phyloP scores from a whole-genome alignment of 2,888 invertebrate species.

The Psococerastis gibbosa region DNA sequence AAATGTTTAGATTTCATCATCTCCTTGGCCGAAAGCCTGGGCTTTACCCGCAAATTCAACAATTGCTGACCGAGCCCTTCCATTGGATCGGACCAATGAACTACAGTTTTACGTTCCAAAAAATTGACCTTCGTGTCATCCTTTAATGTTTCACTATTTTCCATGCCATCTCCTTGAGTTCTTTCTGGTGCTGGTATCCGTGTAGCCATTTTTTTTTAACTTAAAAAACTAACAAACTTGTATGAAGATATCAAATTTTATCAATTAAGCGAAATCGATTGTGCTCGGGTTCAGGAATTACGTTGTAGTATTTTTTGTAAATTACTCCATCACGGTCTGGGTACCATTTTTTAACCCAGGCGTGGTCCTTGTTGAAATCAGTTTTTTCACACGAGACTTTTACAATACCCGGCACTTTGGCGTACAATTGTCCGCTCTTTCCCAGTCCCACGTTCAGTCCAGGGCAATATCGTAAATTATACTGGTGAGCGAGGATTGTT shows the following conservation, averaged over 20 bases:
- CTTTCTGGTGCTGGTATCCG: conserved; percentile 23
- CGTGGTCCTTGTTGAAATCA: conserved; percentile 58
- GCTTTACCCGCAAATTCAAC: too few relatives aligned
- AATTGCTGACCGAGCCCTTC: too few relatives aligned
- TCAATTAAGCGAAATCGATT: conserved; percentile 58
- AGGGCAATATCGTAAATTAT: conserved; percentile 53
- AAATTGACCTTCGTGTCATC: too few relatives aligned
- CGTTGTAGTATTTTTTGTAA: conserved; percentile 70
- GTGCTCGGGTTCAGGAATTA: conserved; percentile 60
- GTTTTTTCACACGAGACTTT: conserved; percentile 63
- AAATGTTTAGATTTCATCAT: too few relatives aligned
- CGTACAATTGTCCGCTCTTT: conserved; percentile 57
- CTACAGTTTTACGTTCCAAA: too few relatives aligned
- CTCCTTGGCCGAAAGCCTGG: too few relatives aligned
- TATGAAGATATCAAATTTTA: conserved; percentile 31
- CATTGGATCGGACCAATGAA: too few relatives aligned
- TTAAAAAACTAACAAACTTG: too few relatives aligned
- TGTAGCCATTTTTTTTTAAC: too few relatives aligned
- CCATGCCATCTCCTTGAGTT: conserved; percentile 66
- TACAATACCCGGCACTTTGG: conserved; percentile 60
- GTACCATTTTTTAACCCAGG: conserved; percentile 48
- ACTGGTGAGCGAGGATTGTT: conserved; percentile 48
- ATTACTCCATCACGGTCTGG: conserved; percentile 42
- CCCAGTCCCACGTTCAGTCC: conserved; percentile 68
- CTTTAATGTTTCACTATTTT: too few relatives aligned